Evolutionary conservation across 1,140 invertebrate species (phyloP).

Genomic region (Cyclargus thomasi): DNA sequence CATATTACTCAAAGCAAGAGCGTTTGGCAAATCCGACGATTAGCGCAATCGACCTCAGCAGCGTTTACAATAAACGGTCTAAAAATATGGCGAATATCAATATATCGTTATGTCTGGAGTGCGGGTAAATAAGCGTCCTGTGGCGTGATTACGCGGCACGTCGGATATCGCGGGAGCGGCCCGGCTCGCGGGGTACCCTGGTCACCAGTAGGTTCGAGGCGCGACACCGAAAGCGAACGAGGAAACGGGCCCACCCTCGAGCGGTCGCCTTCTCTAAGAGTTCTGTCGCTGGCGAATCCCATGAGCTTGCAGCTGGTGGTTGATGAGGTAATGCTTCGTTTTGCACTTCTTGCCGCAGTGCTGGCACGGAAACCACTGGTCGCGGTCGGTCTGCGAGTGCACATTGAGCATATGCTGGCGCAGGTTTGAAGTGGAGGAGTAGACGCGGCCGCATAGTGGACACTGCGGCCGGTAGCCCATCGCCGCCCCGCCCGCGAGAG

Average conservation of each 20-base stretch:
- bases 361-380: slow-evolving; percentile 82
- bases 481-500: slow-evolving; percentile 69
- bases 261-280: slow-evolving; percentile 80
- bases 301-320: slow-evolving; percentile 84
- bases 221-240: slow-evolving; percentile 76
- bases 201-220: slow-evolving; percentile 47
- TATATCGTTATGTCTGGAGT: slow-evolving; percentile 38
- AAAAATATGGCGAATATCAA: slow-evolving; percentile 54
- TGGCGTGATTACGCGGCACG: slow-evolving; percentile 16
- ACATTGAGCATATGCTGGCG: slow-evolving; percentile 84
- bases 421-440: slow-evolving; percentile 82
- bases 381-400: slow-evolving; percentile 81
- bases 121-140: slow-evolving; percentile 9
- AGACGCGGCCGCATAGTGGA: slow-evolving; percentile 81
- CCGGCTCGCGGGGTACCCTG: slow-evolving; percentile 13
- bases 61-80: slow-evolving; percentile 46
- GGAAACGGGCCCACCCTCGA: slow-evolving; percentile 78
- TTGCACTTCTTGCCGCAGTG: slow-evolving; percentile 85
- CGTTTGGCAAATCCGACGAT: slow-evolving; percentile 56
- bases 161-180: slow-evolving; percentile 5
- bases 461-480: slow-evolving; percentile 77
- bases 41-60: slow-evolving; percentile 29
- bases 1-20: slow-evolving; percentile 48
- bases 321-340: slow-evolving; percentile 85
- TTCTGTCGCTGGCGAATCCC: slow-evolving; percentile 79